Base-by-base conservation (phyloP, 30 jellyfish, hydroid and myxozoan genomes). In the Nemopilema nomurai region DNA sequence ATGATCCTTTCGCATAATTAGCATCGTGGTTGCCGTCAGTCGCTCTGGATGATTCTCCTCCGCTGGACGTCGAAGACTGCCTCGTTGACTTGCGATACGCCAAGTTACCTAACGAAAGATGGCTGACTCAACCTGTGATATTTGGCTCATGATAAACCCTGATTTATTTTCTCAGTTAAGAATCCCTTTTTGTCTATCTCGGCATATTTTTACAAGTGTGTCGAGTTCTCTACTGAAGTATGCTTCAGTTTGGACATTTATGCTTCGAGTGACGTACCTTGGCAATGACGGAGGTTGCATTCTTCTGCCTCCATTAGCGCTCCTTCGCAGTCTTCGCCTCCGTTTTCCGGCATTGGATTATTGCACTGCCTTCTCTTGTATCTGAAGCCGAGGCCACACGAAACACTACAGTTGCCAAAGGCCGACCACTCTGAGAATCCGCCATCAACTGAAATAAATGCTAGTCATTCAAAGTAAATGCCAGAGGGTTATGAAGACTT, bases 331-430 rank as follows among this genome's bases (percentile, higher is more conserved):
- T 57, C 74, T 28, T 72, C 24, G 52, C 92, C 92, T 6, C 87
- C 87, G 52, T 84, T 28, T n/a, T 69, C 81, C 16, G 92, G 87
- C 25, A 81, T 69, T 4, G 92, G 92, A 20, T 74, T 84, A 62
- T 84, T 84, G 66, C 92, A 84, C 49, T 28, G 63, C 26, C 92
- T 62, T 25, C 87, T 71, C 23, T 87, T 85, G 49, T 57, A 62
- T 28, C 67, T 72, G 87, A 84, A 72, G 20, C 92, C 92, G 29
- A 69, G 49, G 18, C 92, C 92, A 65, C 92, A 84, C 0, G 87
- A 57, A 27, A 32, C 82, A 33, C 87, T 72, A 64, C 92, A 84
- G 49, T 63, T 62, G 82, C 87, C 81, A 53, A 71, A 84, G 9
- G 0, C 27, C 18, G 87, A 23, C 92, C 92, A 84, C 4, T 72